Evolutionary conservation across 2,888 invertebrate species (phyloP).

Genomic region (Melinopterus prodromus): DNA sequence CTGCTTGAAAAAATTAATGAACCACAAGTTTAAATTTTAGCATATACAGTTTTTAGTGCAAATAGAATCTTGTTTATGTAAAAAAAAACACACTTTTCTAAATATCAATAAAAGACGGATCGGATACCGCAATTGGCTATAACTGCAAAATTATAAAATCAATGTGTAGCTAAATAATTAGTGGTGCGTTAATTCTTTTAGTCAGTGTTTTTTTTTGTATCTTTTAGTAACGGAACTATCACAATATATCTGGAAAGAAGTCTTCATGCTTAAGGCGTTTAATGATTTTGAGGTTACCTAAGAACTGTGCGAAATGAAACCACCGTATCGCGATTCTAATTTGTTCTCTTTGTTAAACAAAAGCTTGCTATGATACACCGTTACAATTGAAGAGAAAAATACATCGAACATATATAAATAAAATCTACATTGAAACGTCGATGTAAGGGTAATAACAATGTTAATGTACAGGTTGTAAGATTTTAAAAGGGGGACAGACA

Average conservation of each 20-base stretch:
- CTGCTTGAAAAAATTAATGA: not conserved
- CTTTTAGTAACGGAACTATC: not conserved
- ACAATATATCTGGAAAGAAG: not conserved
- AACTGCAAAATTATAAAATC: no score
- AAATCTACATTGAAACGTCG: not conserved
- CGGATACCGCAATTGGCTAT: no score
- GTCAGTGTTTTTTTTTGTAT: not conserved
- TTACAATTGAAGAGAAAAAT: conserved; percentile 4
- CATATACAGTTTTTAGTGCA: no score
- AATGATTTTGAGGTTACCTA: not conserved
- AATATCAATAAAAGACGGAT: no score
- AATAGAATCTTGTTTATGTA: no score
- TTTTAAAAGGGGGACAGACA: not conserved
- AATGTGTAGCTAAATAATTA: not conserved
- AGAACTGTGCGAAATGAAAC: not conserved
- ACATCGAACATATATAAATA: not conserved
- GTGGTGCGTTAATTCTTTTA: not conserved
- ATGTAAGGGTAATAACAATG: not conserved
- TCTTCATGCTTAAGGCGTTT: not conserved
- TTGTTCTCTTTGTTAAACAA: not conserved
- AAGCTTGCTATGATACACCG: not conserved
- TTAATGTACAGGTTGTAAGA: not conserved
- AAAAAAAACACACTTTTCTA: no score
- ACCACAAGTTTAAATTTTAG: not conserved
- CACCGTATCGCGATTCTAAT: not conserved